Evolutionary conservation across 2,113 vertebrate species (phyloP).

Genomic region (Helogale parvula): DNA sequence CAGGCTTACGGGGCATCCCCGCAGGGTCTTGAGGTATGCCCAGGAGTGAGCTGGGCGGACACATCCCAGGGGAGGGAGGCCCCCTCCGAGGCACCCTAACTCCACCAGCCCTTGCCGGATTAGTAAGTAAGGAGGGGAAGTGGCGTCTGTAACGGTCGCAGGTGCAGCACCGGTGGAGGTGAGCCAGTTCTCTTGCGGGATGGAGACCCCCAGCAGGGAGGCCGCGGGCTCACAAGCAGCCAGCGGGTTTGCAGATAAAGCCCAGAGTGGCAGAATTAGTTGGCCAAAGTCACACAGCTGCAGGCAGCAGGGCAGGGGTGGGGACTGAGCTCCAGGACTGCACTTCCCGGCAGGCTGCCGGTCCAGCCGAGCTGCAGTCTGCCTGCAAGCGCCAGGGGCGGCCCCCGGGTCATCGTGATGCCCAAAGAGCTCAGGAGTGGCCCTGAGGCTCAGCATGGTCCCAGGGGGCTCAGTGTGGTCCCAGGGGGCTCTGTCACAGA

Average conservation of each 20-base stretch:
- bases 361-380: not conserved
- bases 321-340: not conserved
- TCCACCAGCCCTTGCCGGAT: not conserved
- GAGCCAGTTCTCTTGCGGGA: not conserved
- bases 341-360: accelerated
- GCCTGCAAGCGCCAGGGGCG: accelerated
- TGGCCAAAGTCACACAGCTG: not conserved
- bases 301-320: not conserved
- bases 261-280: not conserved
- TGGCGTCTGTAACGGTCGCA: too few relatives aligned
- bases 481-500: accelerated
- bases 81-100: not conserved
- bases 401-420: not conserved
- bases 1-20: accelerated
- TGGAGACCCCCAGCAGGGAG: not conserved
- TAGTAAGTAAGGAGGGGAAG: not conserved
- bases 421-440: not conserved
- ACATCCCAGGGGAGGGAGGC: accelerated
- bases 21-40: not conserved
- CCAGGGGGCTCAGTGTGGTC: accelerated
- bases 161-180: accelerated
- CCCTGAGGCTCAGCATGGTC: too few relatives aligned
- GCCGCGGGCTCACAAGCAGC: not conserved
- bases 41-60: not conserved
- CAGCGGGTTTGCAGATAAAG: not conserved